phyloP scores from a whole-genome alignment of 2,113 vertebrate genomes.

The Hyla sarda region DNA sequence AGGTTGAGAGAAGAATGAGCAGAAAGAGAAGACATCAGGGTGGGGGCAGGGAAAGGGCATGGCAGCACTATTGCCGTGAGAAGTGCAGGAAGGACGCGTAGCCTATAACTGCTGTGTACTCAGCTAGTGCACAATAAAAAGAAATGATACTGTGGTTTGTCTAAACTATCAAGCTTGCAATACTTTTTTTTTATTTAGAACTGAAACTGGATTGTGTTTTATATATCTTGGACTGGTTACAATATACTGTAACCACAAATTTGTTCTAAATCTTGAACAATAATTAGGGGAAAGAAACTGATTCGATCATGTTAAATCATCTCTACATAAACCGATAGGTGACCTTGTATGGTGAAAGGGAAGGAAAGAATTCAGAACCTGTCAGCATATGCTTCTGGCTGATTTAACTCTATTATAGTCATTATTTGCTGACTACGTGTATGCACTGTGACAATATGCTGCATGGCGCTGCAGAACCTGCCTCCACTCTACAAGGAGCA shows the following conservation, averaged over 20 bases:
- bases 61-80: too few species aligned
- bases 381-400: conserved; percentile 32
- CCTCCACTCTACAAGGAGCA: conserved; percentile 34
- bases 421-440: conserved; percentile 50
- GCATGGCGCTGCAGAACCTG: conserved; percentile 19
- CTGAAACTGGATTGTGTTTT: too few species aligned
- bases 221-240: background rate
- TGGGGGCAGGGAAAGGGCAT: too few species aligned
- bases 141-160: too few species aligned
- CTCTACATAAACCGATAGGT: background rate
- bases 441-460: conserved; percentile 42
- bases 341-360: background rate
- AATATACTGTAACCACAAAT: background rate
- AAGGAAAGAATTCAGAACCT: background rate
- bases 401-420: conserved; percentile 27
- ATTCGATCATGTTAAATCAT: background rate
- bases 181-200: too few species aligned
- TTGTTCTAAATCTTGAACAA: background rate
- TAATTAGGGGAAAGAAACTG: background rate
- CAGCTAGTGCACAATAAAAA: too few species aligned
- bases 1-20: too few species aligned
- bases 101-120: too few species aligned
- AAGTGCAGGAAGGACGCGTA: too few species aligned
- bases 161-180: too few species aligned
- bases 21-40: too few species aligned